phyloP scores from a whole-genome alignment of 2,888 invertebrate species.

The Chirona hameri region DNA sequence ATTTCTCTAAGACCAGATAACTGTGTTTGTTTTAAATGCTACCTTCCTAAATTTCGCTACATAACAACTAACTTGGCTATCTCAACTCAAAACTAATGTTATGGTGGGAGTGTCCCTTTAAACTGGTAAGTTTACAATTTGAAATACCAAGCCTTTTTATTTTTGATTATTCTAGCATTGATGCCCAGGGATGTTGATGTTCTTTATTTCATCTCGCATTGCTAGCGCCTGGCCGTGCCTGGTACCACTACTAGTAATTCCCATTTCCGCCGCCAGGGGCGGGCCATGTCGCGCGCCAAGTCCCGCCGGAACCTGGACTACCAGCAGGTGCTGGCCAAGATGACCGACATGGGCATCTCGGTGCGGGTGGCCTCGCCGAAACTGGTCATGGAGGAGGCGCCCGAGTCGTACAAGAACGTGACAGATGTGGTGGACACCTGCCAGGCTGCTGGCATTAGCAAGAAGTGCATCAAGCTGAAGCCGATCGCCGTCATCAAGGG shows the following conservation, averaged over 20 bases:
- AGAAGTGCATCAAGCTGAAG: conserved; percentile 90
- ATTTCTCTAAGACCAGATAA: too few species aligned
- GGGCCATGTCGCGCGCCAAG: conserved; percentile 94
- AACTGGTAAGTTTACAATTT: too few species aligned
- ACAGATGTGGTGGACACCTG: conserved; percentile 99
- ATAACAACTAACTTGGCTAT: too few species aligned
- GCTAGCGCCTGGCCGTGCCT: too few species aligned
- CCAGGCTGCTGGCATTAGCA: conserved; percentile 93
- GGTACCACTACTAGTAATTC: conserved; percentile 40
- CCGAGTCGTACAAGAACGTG: conserved; percentile 98
- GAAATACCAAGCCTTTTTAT: too few species aligned
- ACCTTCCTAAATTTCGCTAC: too few species aligned
- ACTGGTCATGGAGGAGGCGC: conserved; percentile 99
- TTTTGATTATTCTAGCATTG: too few species aligned
- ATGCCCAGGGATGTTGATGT: too few species aligned
- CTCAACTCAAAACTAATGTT: too few species aligned
- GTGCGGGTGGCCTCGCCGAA: conserved; percentile 98
- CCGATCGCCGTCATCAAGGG: conserved; percentile 99
- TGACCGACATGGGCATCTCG: conserved; percentile 81
- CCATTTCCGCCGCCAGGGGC: conserved; percentile 61
- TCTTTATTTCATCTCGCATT: too few species aligned
- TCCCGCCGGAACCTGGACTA: conserved; percentile 94
- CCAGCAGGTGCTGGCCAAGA: conserved; percentile 76
- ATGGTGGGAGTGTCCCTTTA: too few species aligned
- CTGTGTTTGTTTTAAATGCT: too few species aligned